Evolutionary conservation across 1,140 invertebrate genomes (phyloP).

Genomic region (Glossosoma conforme): DNA sequence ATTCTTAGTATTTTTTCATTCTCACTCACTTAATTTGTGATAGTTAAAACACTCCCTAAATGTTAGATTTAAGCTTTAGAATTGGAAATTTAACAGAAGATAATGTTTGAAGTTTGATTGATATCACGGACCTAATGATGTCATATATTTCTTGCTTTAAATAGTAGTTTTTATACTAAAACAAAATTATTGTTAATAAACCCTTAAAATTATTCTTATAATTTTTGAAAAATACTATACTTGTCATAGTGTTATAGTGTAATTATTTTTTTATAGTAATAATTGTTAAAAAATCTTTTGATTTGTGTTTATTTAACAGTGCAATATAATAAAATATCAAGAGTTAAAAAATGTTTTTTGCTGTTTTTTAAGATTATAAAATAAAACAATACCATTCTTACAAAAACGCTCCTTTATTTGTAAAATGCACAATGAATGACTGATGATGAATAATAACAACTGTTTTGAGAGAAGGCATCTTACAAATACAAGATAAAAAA

Average conservation of each 20-base stretch:
- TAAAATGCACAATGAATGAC: conserved; percentile 8
- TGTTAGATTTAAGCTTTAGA: too few relatives aligned
- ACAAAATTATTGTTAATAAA: too few relatives aligned
- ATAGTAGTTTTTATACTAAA: too few relatives aligned
- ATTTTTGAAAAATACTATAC: neutral
- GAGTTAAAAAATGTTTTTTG: neutral
- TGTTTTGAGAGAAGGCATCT: conserved; percentile 1
- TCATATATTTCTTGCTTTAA: too few relatives aligned
- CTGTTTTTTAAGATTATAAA: neutral
- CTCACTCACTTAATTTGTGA: too few relatives aligned
- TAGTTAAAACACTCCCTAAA: too few relatives aligned
- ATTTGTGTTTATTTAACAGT: neutral
- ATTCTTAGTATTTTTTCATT: too few relatives aligned
- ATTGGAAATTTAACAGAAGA: too few relatives aligned
- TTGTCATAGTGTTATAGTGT: neutral
- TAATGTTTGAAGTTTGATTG: too few relatives aligned
- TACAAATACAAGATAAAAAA: conserved; percentile 6
- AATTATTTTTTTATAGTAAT: neutral
- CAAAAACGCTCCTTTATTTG: conserved; percentile 9
- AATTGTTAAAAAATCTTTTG: neutral
- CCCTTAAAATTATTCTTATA: too few relatives aligned
- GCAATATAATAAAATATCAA: neutral
- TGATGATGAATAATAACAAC: neutral
- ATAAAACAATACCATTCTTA: neutral
- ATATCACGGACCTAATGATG: too few relatives aligned